These are phyloP conservation scores for Heliconius erato DNA, from an alignment of 2,888 invertebrate genomes.

Conservation along the genomic window DNA sequence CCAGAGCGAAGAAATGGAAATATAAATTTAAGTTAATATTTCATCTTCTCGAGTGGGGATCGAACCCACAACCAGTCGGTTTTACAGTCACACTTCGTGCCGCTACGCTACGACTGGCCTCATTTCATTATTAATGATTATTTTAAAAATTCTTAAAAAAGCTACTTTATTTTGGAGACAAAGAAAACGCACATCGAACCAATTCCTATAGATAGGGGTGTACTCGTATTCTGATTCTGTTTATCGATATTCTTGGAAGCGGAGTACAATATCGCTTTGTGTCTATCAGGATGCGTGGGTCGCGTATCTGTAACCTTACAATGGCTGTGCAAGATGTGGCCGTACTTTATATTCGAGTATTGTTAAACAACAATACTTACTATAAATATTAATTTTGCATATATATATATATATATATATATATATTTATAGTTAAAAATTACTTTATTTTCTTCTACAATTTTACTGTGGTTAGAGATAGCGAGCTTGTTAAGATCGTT, in stretches of 20 bases:
- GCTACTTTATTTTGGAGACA: conserved; percentile 8
- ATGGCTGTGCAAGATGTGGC: conserved; percentile 19
- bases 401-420: background rate
- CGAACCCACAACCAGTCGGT: no score
- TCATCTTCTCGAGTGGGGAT: no score
- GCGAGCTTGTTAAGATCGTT: background rate
- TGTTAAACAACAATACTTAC: background rate
- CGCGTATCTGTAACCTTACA: conserved; percentile 52
- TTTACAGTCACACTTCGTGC: no score
- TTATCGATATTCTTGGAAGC: conserved; percentile 54
- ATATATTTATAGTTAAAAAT: background rate
- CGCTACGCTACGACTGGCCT: no score
- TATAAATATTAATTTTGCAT: conserved; percentile 9
- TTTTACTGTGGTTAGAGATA: background rate
- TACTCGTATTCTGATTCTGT: conserved; percentile 47
- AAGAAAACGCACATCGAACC: conserved; percentile 25
- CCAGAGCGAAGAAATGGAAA: no score
- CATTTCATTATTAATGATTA: background rate
- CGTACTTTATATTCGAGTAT: conserved; percentile 10
- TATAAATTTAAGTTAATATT: no score
- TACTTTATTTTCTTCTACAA: background rate
- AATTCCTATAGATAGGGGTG: conserved; percentile 19
- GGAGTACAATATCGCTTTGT: conserved; percentile 69
- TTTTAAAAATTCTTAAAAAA: background rate
- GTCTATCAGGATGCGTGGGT: conserved; percentile 63